Base-by-base conservation (phyloP, 2,888 invertebrate species). In the Scaptomyza cyrtandrae region DNA sequence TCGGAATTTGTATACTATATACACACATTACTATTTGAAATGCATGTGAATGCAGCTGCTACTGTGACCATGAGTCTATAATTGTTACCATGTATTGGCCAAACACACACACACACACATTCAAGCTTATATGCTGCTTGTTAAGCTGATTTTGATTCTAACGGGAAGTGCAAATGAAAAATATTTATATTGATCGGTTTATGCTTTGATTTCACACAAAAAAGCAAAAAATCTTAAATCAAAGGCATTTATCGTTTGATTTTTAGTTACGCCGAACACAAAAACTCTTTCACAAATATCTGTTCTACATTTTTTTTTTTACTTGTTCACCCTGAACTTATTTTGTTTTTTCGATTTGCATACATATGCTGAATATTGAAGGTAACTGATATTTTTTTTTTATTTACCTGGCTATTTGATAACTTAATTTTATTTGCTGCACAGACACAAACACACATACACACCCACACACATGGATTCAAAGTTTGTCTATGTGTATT, bases 381-480 rank as follows among this genome's bases (percentile, higher is more conserved):
- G 64, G 68, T 53, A 14, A 57, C 24, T n/a, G 29, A 1, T 29
- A 10, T 33, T 29, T 29, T 29, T 29, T 29, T 52, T n/a, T 37
- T 50, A 55, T 70, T 77, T 86, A 14, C 14, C 66, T 61, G 69
- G 61, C 11, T 69, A 76, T 72, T 78, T 71, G 71, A 76, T 85
- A 72, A 76, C 71, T 78, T 84, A 74, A 83, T 83, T 84, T 85
- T 78, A 81, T 86, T 83, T 81, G 71, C 63, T 78, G 58, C 65
- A 53, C 69, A 70, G 62, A 71, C 75, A 68, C 27, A 64, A 6
- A 39, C 45, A 54, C 24, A 19, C 10, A 54, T 58, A 55, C 52
- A 56, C 41, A 63, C 52, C 56, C 31, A 31, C 41, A 63, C 52
- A 58, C 31, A 31, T 16, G 5, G 48, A 45, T 31, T 45, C 52